These are phyloP conservation scores for Timandra comae DNA, from an alignment of 2,888 invertebrate genomes.

Conservation along the genomic window DNA sequence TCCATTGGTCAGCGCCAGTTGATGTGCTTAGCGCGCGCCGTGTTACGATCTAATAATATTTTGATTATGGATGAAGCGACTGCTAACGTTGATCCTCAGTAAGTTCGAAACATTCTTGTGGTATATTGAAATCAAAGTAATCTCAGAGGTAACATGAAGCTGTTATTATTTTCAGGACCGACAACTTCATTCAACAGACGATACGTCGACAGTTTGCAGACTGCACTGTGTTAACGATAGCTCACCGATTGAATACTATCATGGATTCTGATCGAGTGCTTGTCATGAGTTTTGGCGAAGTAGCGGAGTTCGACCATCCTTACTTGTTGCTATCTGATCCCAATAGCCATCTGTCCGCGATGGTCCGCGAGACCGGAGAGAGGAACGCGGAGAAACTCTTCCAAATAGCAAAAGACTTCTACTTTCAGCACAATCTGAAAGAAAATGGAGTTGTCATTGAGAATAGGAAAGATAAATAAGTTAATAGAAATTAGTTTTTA, in stretches of 20 bases:
- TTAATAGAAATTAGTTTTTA: too few species aligned
- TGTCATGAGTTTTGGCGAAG: constrained; percentile 78
- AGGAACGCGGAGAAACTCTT: constrained; percentile 67
- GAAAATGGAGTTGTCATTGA: too few species aligned
- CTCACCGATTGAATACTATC: constrained; percentile 94
- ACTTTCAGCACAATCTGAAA: too few species aligned
- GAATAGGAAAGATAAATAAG: too few species aligned
- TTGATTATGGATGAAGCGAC: constrained; percentile 95
- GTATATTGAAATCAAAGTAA: too few species aligned
- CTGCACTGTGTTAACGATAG: constrained; percentile 93
- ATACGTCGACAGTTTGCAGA: constrained; percentile 85
- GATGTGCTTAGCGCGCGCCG: constrained; percentile 91
- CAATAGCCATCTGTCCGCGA: constrained; percentile 70
- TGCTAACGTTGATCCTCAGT: constrained; percentile 93
- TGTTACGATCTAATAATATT: constrained; percentile 88
- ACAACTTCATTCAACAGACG: constrained; percentile 88
- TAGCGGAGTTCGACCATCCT: constrained; percentile 81
- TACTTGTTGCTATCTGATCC: constrained; percentile 71
- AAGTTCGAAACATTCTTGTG: too few species aligned
- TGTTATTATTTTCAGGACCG: constrained; percentile 76
- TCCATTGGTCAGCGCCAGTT: constrained; percentile 94
- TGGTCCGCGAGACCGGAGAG: constrained; percentile 79
- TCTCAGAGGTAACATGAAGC: too few species aligned
- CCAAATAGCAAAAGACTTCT: constrained; percentile 65
- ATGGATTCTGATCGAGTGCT: constrained; percentile 91